phyloP scores from a whole-genome alignment of 2,888 invertebrate genomes.

The Drosophila ustulata region DNA sequence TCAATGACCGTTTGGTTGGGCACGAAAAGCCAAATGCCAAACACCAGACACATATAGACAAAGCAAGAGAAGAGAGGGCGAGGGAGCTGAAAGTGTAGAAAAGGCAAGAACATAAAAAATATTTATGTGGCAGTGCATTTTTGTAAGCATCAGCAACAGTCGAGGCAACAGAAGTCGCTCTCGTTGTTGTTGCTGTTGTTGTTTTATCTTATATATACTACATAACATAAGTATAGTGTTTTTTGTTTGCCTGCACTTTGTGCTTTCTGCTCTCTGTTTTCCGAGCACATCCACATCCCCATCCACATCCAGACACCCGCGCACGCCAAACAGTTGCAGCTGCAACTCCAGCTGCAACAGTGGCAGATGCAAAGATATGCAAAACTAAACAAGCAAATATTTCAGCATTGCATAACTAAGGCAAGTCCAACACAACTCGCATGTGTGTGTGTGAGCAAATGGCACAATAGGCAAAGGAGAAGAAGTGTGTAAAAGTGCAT shows the following conservation, averaged over 20 bases:
- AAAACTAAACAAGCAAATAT: constrained; percentile 79
- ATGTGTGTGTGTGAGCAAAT: constrained; percentile 25
- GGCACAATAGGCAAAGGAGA: constrained; percentile 52
- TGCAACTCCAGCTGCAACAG: constrained; percentile 55
- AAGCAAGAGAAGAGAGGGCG: neutral
- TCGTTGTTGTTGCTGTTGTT: constrained; percentile 27
- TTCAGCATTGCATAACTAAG: constrained; percentile 75
- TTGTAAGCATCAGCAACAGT: constrained; percentile 56
- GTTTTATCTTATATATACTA: constrained; percentile 37
- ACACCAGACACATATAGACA: constrained; percentile 31
- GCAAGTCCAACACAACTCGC: constrained; percentile 28
- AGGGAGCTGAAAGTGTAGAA: constrained; percentile 52
- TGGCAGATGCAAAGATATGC: constrained; percentile 77
- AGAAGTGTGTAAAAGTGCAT: constrained; percentile 56
- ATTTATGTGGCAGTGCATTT: constrained; percentile 71
- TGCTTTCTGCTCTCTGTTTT: constrained; percentile 16
- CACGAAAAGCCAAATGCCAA: constrained; percentile 54
- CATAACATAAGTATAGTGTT: constrained; percentile 11
- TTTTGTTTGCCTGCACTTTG: constrained; percentile 40
- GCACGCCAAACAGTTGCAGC: constrained; percentile 29
- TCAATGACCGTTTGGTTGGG: constrained; percentile 44
- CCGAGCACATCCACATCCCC: constrained; percentile 13
- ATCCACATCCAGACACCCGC: neutral
- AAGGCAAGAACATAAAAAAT: constrained; percentile 70
- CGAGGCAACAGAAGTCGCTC: constrained; percentile 17